Evolutionary conservation across 2,888 invertebrate genomes (phyloP).

Genomic region (Dendrolimus pini): DNA sequence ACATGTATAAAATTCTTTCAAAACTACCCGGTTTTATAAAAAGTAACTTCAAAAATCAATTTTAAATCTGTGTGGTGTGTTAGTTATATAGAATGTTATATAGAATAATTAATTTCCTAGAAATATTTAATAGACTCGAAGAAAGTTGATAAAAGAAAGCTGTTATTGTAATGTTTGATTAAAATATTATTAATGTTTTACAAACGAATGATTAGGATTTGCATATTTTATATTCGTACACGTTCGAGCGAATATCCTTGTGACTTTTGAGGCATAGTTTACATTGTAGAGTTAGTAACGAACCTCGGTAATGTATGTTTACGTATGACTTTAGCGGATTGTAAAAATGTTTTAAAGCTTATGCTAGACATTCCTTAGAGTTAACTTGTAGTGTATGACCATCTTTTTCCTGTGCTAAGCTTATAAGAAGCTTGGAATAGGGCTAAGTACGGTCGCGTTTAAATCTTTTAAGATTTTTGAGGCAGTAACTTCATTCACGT

Average conservation of each 20-base stretch:
- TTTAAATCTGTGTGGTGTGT: too few species aligned
- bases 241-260: background rate
- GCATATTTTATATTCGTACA: conserved; percentile 27
- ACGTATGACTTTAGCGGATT: background rate
- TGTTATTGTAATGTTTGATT: conserved; percentile 27
- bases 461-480: too few species aligned
- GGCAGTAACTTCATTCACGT: too few species aligned
- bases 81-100: background rate
- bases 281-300: background rate
- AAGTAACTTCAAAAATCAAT: too few species aligned
- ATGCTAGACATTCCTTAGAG: background rate
- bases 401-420: background rate
- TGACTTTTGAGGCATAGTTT: too few species aligned
- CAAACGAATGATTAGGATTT: conserved; percentile 37
- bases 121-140: conserved; percentile 29
- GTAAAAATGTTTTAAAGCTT: background rate
- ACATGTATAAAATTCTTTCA: too few species aligned
- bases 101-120: background rate
- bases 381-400: background rate
- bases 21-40: too few species aligned
- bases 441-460: too few species aligned
- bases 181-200: conserved; percentile 33
- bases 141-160: conserved; percentile 40
- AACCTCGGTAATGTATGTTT: background rate
- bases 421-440: too few species aligned